These are phyloP conservation scores for Caenorhabditis latens DNA, from an alignment of 1,140 invertebrate genomes.

Conservation along the genomic window DNA sequence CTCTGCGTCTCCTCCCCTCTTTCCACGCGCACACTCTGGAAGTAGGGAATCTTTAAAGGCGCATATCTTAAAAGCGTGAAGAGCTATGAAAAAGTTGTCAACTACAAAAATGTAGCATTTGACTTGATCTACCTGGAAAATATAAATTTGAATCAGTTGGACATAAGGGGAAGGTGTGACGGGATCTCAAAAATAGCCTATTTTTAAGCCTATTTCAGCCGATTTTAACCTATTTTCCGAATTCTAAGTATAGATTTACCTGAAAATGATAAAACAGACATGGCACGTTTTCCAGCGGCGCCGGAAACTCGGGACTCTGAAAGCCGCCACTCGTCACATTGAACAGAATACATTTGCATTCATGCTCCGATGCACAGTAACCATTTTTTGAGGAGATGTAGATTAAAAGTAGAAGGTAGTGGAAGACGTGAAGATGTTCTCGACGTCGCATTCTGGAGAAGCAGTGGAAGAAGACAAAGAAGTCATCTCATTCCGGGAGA, in stretches of 20 bases:
- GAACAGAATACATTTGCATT: conserved; percentile 60
- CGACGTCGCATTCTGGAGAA: conserved; percentile 25
- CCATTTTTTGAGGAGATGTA: no score
- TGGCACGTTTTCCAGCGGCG: conserved; percentile 20
- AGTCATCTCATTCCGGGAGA: conserved; percentile 32
- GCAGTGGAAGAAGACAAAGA: neutral
- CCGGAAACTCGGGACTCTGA: conserved; percentile 59
- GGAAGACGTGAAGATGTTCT: neutral
- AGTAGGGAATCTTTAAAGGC: no score
- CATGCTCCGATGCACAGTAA: neutral
- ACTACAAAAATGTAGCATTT: no score
- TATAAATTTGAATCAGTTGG: no score
- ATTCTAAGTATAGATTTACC: neutral
- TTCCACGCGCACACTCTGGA: no score
- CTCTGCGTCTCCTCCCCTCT: no score
- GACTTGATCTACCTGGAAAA: no score
- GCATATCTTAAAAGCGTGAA: no score
- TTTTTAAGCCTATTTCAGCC: neutral
- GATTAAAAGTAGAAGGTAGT: neutral
- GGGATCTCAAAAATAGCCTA: no score
- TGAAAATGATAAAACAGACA: conserved; percentile 63
- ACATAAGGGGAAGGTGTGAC: no score
- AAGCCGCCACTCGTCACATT: conserved; percentile 54
- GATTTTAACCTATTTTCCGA: no score
- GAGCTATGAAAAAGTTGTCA: no score